Conservation (phyloP, 1,140 invertebrate genomes). For the Anagrus nilaparvatae region DNA sequence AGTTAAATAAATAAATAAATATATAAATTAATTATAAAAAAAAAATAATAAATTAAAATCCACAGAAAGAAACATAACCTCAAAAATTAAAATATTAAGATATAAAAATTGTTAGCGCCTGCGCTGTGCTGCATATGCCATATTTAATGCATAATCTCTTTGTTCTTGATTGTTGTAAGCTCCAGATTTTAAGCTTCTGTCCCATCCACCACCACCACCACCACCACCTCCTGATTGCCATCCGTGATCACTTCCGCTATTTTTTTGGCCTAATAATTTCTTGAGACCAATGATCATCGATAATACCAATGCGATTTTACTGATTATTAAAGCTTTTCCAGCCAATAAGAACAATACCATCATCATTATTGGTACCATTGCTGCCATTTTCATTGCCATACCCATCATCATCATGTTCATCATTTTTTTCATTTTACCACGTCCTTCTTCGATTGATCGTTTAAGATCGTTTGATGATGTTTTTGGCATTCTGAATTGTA, state of each 20-base stretch:
- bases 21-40: too few relatives aligned
- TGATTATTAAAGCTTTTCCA: conserved; percentile 66
- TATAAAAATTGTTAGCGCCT: too few relatives aligned
- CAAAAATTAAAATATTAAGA: too few relatives aligned
- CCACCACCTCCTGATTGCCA: conserved; percentile 43
- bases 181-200: conserved; percentile 35
- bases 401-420: conserved; percentile 76
- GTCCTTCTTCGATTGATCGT: conserved; percentile 62
- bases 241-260: conserved; percentile 40
- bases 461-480: conserved; percentile 55
- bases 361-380: conserved; percentile 60
- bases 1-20: too few relatives aligned
- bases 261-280: conserved; percentile 59
- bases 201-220: conserved; percentile 48
- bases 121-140: conserved; percentile 46
- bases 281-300: conserved; percentile 70
- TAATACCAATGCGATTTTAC: conserved; percentile 65
- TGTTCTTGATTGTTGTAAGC: conserved; percentile 24
- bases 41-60: too few relatives aligned
- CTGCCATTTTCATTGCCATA: conserved; percentile 62
- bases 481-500: conserved; percentile 66
- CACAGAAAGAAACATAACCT: too few relatives aligned
- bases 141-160: conserved; percentile 47
- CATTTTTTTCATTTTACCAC: conserved; percentile 73
- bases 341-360: conserved; percentile 62